Evolutionary conservation across 1,140 invertebrate species (phyloP).

Genomic region (Caerostris darwini): DNA sequence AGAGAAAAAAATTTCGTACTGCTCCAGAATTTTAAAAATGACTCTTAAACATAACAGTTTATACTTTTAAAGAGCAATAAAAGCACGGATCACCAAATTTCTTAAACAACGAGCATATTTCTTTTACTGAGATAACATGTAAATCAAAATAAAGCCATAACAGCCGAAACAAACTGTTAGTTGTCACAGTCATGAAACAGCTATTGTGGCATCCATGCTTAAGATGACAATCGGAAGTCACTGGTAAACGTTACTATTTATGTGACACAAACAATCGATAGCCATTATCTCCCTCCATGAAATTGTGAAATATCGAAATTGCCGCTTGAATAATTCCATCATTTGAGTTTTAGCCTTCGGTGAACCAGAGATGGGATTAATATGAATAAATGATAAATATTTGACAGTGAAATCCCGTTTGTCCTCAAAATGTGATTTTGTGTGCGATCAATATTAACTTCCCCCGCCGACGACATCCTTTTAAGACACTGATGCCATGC

Average conservation of each 20-base stretch:
- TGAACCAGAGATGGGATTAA: not conserved
- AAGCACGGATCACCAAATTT: no score
- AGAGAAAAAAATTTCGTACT: no score
- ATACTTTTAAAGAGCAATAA: no score
- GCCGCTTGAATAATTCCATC: not conserved
- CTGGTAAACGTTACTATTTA: not conserved
- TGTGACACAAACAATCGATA: not conserved
- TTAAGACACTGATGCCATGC: not conserved
- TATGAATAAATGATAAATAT: not conserved
- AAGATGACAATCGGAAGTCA: not conserved
- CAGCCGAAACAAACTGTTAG: no score
- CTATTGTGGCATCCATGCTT: not conserved
- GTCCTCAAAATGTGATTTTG: not conserved
- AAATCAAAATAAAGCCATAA: no score
- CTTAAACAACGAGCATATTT: no score
- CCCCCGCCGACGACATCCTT: not conserved
- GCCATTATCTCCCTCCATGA: not conserved
- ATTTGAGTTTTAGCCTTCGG: not conserved
- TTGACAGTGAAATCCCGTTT: constrained; percentile 4
- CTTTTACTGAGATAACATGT: no score
- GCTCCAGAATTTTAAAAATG: no score
- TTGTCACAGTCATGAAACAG: no score
- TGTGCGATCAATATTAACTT: not conserved
- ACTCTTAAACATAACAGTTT: no score
- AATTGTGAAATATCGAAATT: not conserved